These are phyloP conservation scores for Oplegnathus fasciatus DNA, from an alignment of 2,113 vertebrate species.

Conservation along the genomic window DNA sequence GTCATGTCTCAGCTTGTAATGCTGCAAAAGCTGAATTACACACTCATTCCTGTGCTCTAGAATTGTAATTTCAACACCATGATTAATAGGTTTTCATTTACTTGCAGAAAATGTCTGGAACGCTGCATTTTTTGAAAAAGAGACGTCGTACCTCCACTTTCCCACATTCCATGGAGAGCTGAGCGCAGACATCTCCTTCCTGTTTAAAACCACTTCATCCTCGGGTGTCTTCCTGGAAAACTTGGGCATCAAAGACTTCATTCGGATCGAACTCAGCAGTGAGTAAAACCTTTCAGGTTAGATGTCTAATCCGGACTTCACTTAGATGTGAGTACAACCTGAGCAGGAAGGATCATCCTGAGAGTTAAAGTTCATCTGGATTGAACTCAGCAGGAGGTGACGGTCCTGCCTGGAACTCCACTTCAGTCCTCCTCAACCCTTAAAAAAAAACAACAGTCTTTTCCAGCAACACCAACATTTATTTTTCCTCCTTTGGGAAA, in stretches of 20 bases:
- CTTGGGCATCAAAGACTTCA: slow-evolving; percentile 95
- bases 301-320: slow-evolving; percentile 21
- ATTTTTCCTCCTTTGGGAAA: slow-evolving; percentile 37
- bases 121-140: slow-evolving; percentile 93
- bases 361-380: not conserved
- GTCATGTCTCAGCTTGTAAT: no score
- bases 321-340: slow-evolving; percentile 14
- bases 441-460: no score
- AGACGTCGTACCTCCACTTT: slow-evolving; percentile 95
- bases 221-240: slow-evolving; percentile 97
- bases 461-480: not conserved
- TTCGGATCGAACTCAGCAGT: slow-evolving; percentile 94
- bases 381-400: slow-evolving; percentile 22
- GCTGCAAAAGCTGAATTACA: not conserved
- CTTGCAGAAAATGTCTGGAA: slow-evolving; percentile 92
- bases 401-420: not conserved
- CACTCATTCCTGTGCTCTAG: not conserved
- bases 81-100: not conserved
- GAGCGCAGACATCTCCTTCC: slow-evolving; percentile 94
- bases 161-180: slow-evolving; percentile 95
- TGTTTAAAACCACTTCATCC: slow-evolving; percentile 94
- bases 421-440: not conserved
- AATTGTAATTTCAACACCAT: not conserved
- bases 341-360: slow-evolving; percentile 13
- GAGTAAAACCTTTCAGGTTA: slow-evolving; percentile 79